Evolutionary conservation across 2,888 invertebrate species (phyloP).

Genomic region (Trissoscelio sp.): DNA sequence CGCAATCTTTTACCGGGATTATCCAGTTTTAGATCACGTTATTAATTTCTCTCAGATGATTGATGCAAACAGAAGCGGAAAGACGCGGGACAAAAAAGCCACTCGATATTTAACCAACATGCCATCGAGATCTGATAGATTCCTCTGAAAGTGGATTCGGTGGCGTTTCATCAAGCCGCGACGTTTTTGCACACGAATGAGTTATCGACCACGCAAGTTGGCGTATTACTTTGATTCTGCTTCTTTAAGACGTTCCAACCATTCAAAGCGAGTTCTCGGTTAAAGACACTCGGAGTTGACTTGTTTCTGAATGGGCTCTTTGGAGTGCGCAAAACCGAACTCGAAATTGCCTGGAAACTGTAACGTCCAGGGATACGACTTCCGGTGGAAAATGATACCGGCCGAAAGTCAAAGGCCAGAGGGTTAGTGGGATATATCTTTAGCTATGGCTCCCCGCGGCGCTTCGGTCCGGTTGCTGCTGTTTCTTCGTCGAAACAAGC

Average conservation of each 20-base stretch:
- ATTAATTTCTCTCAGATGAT: conserved; percentile 46
- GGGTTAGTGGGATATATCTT: conserved; percentile 77
- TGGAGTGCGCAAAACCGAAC: conserved; percentile 25
- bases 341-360: conserved; percentile 49
- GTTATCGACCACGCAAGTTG: conserved; percentile 58
- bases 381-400: conserved; percentile 68
- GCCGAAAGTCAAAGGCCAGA: conserved; percentile 56
- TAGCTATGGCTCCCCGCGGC: conserved; percentile 71
- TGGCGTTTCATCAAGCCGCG: conserved; percentile 32
- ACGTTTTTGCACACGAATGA: conserved; percentile 48
- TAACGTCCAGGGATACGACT: conserved; percentile 29
- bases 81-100: conserved; percentile 15
- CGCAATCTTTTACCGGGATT: conserved; percentile 27
- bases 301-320: conserved; percentile 45
- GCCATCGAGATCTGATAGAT: conserved; percentile 37
- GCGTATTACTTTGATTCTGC: conserved; percentile 71
- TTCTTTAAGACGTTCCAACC: conserved; percentile 60
- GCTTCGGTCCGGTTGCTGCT: conserved; percentile 74
- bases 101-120: conserved; percentile 43
- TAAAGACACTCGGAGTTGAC: conserved; percentile 48
- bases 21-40: conserved; percentile 23
- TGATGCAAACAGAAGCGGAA: conserved; percentile 23
- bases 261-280: conserved; percentile 4
- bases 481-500: conserved; percentile 35
- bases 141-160: conserved; percentile 13